A percentile compares a stretch with the other conserved stretches of the same genome.
Conservation (phyloP, 1,140 invertebrate species). For the Myzus persicae region DNA sequence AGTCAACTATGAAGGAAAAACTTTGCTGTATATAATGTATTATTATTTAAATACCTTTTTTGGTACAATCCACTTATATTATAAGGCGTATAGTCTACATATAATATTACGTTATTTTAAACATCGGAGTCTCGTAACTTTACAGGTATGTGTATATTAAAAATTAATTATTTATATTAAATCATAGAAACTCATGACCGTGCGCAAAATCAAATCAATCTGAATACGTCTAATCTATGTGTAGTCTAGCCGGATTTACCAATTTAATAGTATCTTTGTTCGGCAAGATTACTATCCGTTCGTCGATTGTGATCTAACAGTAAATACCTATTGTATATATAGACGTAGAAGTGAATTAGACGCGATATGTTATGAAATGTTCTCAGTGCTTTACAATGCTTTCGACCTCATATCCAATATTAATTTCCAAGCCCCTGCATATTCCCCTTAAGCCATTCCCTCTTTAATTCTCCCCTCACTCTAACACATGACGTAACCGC, state of each 20-base stretch:
- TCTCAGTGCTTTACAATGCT: background rate
- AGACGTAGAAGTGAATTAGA: background rate
- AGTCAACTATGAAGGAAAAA: too few relatives aligned
- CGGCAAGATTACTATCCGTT: background rate
- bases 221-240: background rate
- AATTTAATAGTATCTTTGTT: background rate
- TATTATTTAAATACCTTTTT: too few relatives aligned
- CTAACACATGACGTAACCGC: background rate
- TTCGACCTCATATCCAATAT: background rate
- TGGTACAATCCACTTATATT: too few relatives aligned
- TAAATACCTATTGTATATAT: background rate
- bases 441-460: background rate
- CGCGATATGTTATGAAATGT: background rate
- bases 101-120: background rate
- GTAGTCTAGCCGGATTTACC: background rate
- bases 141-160: background rate
- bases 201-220: background rate
- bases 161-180: background rate
- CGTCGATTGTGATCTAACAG: background rate
- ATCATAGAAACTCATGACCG: background rate
- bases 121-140: too few relatives aligned
- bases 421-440: background rate
- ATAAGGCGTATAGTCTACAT: too few relatives aligned
- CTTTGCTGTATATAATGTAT: too few relatives aligned
- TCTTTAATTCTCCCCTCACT: background rate